Conservation (phyloP, 2,797 vertebrate species). For the Notolepis coatsorum region DNA sequence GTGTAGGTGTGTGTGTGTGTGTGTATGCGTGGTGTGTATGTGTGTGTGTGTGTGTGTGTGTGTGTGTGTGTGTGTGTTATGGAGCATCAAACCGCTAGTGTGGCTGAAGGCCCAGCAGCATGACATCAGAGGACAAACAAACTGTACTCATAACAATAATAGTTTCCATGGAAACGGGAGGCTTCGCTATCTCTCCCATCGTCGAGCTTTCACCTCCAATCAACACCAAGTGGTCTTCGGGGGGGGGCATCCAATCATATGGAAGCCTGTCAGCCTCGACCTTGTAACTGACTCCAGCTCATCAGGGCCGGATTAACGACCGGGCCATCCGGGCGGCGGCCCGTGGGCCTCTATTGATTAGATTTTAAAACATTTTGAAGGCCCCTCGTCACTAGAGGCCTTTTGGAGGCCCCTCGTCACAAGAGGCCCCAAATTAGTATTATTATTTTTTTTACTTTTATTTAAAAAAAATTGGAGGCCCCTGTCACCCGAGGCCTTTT, state of each 20-base stretch:
- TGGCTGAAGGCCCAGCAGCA: slow-evolving; percentile 55
- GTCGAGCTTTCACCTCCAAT: slow-evolving; percentile 47
- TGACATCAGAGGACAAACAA: slow-evolving; percentile 82
- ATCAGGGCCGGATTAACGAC: too few relatives aligned
- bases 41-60: slow-evolving; percentile 23
- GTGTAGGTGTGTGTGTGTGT: too few relatives aligned
- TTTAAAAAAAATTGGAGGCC: too few relatives aligned
- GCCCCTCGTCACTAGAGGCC: too few relatives aligned
- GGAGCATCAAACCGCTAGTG: slow-evolving; percentile 33
- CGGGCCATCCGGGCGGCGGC: too few relatives aligned
- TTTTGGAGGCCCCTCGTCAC: too few relatives aligned
- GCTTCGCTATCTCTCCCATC: slow-evolving; percentile 31
- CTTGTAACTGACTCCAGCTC: slow-evolving; percentile 7
- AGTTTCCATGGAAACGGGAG: slow-evolving; percentile 66
- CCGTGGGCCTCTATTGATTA: too few relatives aligned
- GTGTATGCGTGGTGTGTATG: neutral
- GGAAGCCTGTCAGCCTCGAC: slow-evolving; percentile 35
- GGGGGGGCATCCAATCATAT: slow-evolving; percentile 20
- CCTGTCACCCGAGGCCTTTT: too few relatives aligned
- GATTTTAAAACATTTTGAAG: too few relatives aligned
- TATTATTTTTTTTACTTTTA: too few relatives aligned
- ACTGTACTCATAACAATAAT: slow-evolving; percentile 77
- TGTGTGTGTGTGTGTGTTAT: slow-evolving; percentile 15
- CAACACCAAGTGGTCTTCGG: slow-evolving; percentile 26
- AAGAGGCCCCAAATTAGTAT: too few relatives aligned